A percentile compares a stretch with the other conserved stretches of the same genome.
These are phyloP conservation scores for Etheostoma spectabile DNA, from an alignment of 2,113 vertebrate genomes.

Conservation along the genomic window DNA sequence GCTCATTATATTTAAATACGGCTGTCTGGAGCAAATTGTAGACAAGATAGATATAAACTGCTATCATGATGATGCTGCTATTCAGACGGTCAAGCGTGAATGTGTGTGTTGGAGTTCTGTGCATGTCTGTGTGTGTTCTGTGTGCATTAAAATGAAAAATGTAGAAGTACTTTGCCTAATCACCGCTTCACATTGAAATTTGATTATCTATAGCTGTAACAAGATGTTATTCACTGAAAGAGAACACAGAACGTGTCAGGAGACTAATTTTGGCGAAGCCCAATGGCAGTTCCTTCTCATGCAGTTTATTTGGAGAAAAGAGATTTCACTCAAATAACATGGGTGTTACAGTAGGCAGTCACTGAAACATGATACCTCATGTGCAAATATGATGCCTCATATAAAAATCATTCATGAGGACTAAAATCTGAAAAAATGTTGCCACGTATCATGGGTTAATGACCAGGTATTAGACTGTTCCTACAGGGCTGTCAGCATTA, in stretches of 20 bases:
- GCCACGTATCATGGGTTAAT: too few relatives aligned
- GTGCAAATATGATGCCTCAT: background rate
- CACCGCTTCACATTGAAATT: slow-evolving; percentile 32
- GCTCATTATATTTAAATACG: slow-evolving; percentile 71
- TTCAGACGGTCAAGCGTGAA: slow-evolving; percentile 26
- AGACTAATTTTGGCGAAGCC: slow-evolving; percentile 36
- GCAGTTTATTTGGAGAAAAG: background rate
- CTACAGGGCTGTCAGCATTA: too few relatives aligned
- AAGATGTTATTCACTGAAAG: slow-evolving; percentile 45
- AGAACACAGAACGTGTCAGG: slow-evolving; percentile 40
- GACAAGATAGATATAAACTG: slow-evolving; percentile 54
- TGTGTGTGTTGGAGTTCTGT: background rate
- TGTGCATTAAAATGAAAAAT: slow-evolving; percentile 41
- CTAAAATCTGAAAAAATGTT: background rate
- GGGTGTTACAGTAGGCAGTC: background rate
- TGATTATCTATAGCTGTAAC: slow-evolving; percentile 43
- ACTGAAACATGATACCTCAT: background rate
- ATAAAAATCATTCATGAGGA: background rate
- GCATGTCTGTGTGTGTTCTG: background rate
- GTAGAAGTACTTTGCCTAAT: slow-evolving; percentile 35
- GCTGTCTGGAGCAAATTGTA: slow-evolving; percentile 52
- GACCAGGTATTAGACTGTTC: background rate
- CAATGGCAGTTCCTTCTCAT: slow-evolving; percentile 2
- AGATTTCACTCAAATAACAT: background rate
- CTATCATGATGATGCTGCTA: slow-evolving; percentile 14